phyloP scores from a whole-genome alignment of 2,113 vertebrate species.

The Pseudorhombus dupliciocellatus region DNA sequence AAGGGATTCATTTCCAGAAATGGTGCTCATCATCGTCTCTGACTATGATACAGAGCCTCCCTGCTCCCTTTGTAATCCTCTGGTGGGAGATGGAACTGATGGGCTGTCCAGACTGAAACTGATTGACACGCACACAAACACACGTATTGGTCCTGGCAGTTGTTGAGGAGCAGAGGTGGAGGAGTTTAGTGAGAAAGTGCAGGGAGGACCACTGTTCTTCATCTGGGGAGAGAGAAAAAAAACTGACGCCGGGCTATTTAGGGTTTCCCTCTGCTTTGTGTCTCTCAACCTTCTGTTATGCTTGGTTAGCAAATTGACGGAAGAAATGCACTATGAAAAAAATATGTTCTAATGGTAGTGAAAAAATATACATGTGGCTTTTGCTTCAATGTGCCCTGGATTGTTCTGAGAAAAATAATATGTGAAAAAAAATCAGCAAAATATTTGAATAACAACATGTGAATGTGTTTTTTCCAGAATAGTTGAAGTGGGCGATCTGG shows the following conservation, averaged over 20 bases:
- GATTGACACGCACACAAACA: conserved; percentile 2
- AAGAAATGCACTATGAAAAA: conserved; percentile 19
- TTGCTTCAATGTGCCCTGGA: not conserved
- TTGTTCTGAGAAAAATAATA: conserved; percentile 15
- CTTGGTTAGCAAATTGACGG: conserved; percentile 36
- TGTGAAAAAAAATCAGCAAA: not conserved
- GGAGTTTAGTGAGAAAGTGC: conserved; percentile 44
- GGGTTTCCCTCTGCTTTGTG: conserved; percentile 25
- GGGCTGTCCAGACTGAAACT: conserved; percentile 19
- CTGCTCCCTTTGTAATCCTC: conserved; percentile 22
- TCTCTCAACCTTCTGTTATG: conserved; percentile 28
- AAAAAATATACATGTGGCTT: conserved; percentile 32
- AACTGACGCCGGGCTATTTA: conserved; percentile 6
- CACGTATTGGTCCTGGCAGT: conserved; percentile 26
- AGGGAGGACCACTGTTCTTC: conserved; percentile 53
- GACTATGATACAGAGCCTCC: conserved; percentile 11
- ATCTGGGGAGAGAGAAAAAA: conserved; percentile 23
- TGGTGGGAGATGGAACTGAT: conserved; percentile 17
- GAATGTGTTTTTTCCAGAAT: not conserved
- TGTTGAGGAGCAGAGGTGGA: conserved; percentile 28
- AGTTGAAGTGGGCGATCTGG: not conserved
- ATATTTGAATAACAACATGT: not conserved
- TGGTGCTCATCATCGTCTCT: conserved; percentile 6
- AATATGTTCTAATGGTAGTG: conserved; percentile 13
- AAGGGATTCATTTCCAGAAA: conserved; percentile 1